Percentiles rank a stretch among this genome's conserved stretches.
These are phyloP conservation scores for Lathamus discolor DNA, from an alignment of 2,113 vertebrate species.

Conservation along the genomic window DNA sequence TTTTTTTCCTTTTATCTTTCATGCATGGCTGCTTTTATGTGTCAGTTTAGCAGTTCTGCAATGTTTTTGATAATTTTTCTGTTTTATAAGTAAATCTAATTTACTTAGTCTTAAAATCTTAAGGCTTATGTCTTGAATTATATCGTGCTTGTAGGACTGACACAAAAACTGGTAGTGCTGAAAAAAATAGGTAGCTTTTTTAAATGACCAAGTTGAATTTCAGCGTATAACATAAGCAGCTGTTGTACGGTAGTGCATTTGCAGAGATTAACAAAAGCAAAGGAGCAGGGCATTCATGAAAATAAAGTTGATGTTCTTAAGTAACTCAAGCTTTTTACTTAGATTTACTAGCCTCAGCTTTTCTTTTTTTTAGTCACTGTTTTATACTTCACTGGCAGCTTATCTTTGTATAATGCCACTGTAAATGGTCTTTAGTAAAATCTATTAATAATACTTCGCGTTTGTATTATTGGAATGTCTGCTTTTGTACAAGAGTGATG, in stretches of 20 bases:
- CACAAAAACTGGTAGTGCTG: not conserved
- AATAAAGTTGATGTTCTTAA: not conserved
- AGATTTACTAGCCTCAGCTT: not conserved
- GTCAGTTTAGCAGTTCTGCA: not conserved
- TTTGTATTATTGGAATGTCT: not conserved
- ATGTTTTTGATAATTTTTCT: not conserved
- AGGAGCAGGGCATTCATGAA: not conserved
- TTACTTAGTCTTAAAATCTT: not conserved
- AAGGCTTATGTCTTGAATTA: not conserved
- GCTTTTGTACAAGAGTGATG: not conserved
- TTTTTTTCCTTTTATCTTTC: not conserved
- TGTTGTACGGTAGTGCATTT: not conserved
- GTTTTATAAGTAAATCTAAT: not conserved
- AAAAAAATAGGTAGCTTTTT: not conserved
- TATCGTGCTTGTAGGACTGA: not conserved
- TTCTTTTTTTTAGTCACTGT: not conserved
- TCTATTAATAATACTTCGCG: not conserved
- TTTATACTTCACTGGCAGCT: not conserved
- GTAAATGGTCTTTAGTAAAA: not conserved
- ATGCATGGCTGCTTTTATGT: not conserved
- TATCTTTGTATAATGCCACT: not conserved
- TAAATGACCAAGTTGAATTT: not conserved
- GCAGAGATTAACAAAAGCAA: not conserved
- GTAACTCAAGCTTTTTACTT: not conserved
- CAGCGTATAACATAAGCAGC: not conserved